Percentiles rank a stretch among this genome's conserved stretches.
phyloP scores from a whole-genome alignment of 2,113 vertebrate species.

The Haemorhous mexicanus region DNA sequence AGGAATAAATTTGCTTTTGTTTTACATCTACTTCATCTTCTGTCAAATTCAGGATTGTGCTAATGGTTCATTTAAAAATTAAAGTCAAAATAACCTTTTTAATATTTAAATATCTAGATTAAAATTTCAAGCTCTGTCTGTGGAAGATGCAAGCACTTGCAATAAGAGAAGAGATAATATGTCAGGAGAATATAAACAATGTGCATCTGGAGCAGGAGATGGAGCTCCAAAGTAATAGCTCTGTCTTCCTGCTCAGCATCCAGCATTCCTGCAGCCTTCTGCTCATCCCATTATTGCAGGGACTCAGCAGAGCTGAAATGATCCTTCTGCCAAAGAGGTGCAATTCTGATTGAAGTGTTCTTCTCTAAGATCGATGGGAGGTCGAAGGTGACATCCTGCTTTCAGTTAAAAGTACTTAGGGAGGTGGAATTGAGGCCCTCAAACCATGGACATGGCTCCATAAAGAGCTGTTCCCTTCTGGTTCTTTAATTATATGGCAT shows the following conservation, averaged over 20 bases:
- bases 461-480: not conserved
- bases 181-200: constrained; percentile 18
- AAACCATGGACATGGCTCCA: not conserved
- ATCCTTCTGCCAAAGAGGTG: not conserved
- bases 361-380: not conserved
- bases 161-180: not conserved
- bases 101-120: constrained; percentile 55
- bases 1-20: not conserved
- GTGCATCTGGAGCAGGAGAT: not conserved
- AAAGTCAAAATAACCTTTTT: constrained; percentile 52
- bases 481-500: not conserved
- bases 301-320: not conserved
- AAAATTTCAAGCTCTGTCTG: constrained; percentile 38
- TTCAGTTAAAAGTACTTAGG: not conserved
- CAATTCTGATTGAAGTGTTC: not conserved
- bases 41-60: constrained; percentile 16
- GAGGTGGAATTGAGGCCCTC: not conserved
- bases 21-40: not conserved
- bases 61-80: constrained; percentile 59
- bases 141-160: constrained; percentile 14
- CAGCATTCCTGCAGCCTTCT: not conserved
- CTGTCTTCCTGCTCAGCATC: not conserved
- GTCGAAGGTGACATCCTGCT: not conserved
- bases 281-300: not conserved
- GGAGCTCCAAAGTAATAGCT: not conserved